Base-by-base conservation (phyloP, 2,797 vertebrate species). In the Arctocebus calabarensis region DNA sequence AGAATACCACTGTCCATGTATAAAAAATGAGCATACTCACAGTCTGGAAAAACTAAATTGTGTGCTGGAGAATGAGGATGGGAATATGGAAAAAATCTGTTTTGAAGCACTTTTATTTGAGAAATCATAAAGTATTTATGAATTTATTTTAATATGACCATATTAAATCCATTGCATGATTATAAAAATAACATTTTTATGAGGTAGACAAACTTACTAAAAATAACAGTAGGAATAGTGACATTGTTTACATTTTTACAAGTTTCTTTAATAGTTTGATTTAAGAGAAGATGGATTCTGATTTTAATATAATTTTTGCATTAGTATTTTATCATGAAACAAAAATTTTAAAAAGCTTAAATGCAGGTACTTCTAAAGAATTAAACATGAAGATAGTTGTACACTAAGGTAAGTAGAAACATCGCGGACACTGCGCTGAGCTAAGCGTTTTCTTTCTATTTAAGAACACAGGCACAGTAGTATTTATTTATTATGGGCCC, bases 321-420 rank as follows among this genome's bases (percentile, higher is more conserved):
- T 88, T 85, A 11, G 32, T 71, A 89, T 88, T 77, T 78, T 59
- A 68, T 82, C 84, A 74, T 27, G 23, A 94, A 90, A 23, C 9
- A 75, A 88, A 89, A 55, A 10, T 19, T 48, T 27, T 32, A 17
- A 79, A 94, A n/a, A 43, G 2, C 1, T 64, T 37, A 74, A 75
- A 88, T 61, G 16, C 14, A 92, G 55, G 17, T 23, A 40, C 8
- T 40, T 78, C 27, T 90, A 43, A 83, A 88, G 16, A 88, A 52
- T 8, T 52, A 61, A 74, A 23, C 7, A 37, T 64, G 84, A 71
- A 87, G 62, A 62, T 68, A 89, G 12, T 40, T 87, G 10, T 17
- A 61, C 73, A 83, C 13, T 32, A 66, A 77, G 17, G 19, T 61
- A n/a, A 73, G n/a, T 59, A 64, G 10, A 94, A 85, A 29, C 7